Conservation (phyloP, 2,888 invertebrate genomes). For the Deilephila elpenor region DNA sequence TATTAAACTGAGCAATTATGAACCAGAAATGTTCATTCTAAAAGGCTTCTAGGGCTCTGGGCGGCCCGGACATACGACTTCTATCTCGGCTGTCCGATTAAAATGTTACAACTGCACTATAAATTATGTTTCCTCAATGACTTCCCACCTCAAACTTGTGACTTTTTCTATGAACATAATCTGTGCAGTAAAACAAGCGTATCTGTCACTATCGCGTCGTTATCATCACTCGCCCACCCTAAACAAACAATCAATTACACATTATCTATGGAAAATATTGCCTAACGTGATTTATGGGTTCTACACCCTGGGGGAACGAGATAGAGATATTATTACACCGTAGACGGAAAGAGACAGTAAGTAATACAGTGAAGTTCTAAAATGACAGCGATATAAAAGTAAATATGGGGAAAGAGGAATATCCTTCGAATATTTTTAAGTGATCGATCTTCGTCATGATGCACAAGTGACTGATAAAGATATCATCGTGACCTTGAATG, state of each 20-base stretch:
- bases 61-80: too few relatives aligned
- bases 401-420: not conserved
- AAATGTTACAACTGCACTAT: not conserved
- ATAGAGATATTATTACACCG: not conserved
- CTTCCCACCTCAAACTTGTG: conserved; percentile 5
- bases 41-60: too few relatives aligned
- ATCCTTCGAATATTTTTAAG: not conserved
- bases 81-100: too few relatives aligned
- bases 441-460: not conserved
- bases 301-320: not conserved
- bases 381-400: not conserved
- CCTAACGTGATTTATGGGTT: conserved; percentile 21
- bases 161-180: conserved; percentile 20
- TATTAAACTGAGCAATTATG: too few relatives aligned
- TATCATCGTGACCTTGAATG: too few relatives aligned
- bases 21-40: too few relatives aligned
- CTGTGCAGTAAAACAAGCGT: conserved; percentile 4
- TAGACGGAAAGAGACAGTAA: not conserved
- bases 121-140: not conserved
- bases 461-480: too few relatives aligned
- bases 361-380: not conserved
- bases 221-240: conserved; percentile 21
- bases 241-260: conserved; percentile 24
- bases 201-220: not conserved
- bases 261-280: conserved; percentile 15